Conservation (phyloP, 2,797 vertebrate genomes). For the Enteromius fasciolatus region DNA sequence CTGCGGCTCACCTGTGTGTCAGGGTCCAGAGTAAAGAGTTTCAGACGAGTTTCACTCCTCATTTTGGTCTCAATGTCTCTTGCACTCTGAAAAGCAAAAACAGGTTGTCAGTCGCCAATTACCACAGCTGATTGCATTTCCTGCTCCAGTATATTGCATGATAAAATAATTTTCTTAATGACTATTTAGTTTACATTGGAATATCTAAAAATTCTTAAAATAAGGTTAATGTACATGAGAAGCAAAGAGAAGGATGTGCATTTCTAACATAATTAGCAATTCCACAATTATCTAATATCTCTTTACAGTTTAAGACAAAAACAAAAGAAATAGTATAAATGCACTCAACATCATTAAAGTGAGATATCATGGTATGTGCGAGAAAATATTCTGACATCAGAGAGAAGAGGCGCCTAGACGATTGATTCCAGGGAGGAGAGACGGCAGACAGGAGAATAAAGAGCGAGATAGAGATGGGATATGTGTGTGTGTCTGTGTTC, state of each 20-base stretch:
- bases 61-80: constrained; percentile 92
- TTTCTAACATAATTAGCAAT: background rate
- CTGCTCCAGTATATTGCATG: background rate
- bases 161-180: background rate
- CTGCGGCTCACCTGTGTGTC: constrained; percentile 88
- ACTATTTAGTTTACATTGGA: background rate
- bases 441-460: constrained; percentile 10
- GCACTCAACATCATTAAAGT: background rate
- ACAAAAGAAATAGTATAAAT: background rate
- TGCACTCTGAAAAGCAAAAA: constrained; percentile 76
- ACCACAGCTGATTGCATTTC: constrained; percentile 14
- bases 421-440: constrained; percentile 17
- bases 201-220: background rate
- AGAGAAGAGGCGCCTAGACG: constrained; percentile 6
- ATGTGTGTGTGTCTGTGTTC: constrained; percentile 26
- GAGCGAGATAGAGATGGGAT: background rate
- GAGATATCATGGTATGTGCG: background rate
- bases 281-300: background rate
- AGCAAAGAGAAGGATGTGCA: background rate
- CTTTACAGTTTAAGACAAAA: background rate
- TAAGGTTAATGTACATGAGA: background rate
- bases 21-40: constrained; percentile 92
- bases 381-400: constrained; percentile 9
- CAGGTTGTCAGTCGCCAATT: background rate
- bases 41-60: constrained; percentile 90